phyloP scores from a whole-genome alignment of 2,113 vertebrate species.

The Hiodon tergisus region DNA sequence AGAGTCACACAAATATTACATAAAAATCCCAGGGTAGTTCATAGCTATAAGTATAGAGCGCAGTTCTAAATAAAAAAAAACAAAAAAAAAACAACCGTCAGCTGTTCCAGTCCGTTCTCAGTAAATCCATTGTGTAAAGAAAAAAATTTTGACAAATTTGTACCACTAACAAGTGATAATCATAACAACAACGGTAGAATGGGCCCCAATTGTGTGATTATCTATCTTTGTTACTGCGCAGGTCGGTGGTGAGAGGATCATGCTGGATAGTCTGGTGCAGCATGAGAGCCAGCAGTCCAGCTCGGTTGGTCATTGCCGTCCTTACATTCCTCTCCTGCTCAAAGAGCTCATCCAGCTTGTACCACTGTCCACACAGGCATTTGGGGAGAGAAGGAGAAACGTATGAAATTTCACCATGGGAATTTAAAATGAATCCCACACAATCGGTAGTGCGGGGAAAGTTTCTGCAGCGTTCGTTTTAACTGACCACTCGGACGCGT shows the following conservation, averaged over 20 bases:
- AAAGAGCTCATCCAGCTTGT: conserved; percentile 88
- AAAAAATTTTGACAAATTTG: neutral
- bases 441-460: neutral
- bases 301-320: conserved; percentile 88
- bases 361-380: conserved; percentile 66
- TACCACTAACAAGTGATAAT: neutral
- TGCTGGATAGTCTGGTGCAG: conserved; percentile 90
- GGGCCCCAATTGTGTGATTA: conserved; percentile 41
- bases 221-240: conserved; percentile 77
- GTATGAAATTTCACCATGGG: neutral
- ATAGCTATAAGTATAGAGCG: neutral
- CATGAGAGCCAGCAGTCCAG: conserved; percentile 85
- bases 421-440: neutral
- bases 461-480: conserved; percentile 3
- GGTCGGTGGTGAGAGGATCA: conserved; percentile 80
- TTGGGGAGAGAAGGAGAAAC: neutral
- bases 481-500: conserved; percentile 78
- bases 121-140: neutral
- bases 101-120: neutral
- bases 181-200: neutral
- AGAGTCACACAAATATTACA: neutral
- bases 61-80: neutral
- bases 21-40: neutral
- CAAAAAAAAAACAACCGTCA: neutral
- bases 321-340: conserved; percentile 88